Percentiles rank a stretch among this genome's conserved stretches.
These are phyloP conservation scores for Argyra leucocephala DNA, from an alignment of 2,888 invertebrate genomes.

Conservation along the genomic window DNA sequence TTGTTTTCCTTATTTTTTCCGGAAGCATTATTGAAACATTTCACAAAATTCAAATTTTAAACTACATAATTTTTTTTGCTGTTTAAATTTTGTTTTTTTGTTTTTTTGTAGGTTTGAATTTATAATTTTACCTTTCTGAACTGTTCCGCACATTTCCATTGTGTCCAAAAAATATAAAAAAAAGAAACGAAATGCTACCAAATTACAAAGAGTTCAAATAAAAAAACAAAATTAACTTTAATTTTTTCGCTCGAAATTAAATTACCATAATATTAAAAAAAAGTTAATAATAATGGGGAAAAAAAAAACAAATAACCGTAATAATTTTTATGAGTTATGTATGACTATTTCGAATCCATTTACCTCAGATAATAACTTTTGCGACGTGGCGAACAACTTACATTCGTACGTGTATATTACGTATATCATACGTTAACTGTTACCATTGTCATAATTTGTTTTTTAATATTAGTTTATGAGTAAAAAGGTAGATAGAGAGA, in stretches of 20 bases:
- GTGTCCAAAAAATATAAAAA: no score
- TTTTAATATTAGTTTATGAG: neutral
- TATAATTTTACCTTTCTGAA: no score
- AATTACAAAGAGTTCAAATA: no score
- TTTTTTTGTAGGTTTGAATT: no score
- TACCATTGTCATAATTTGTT: neutral
- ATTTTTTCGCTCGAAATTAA: neutral
- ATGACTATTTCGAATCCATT: neutral
- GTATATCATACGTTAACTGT: neutral
- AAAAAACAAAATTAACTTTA: no score
- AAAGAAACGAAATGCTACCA: no score
- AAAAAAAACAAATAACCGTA: neutral
- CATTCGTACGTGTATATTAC: neutral
- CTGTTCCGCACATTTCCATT: no score
- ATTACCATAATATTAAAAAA: neutral
- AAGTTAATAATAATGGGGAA: neutral
- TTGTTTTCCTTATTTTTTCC: no score
- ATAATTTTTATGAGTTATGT: slow-evolving; percentile 6
- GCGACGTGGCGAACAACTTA: neutral
- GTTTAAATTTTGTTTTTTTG: no score
- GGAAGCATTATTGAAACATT: no score
- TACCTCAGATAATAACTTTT: neutral
- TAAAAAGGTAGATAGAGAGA: neutral
- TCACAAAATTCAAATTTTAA: no score
- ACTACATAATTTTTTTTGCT: no score